A percentile compares a stretch with the other conserved stretches of the same genome.
Conservation (phyloP, 2,113 vertebrate genomes). For the Sturnira hondurensis region DNA sequence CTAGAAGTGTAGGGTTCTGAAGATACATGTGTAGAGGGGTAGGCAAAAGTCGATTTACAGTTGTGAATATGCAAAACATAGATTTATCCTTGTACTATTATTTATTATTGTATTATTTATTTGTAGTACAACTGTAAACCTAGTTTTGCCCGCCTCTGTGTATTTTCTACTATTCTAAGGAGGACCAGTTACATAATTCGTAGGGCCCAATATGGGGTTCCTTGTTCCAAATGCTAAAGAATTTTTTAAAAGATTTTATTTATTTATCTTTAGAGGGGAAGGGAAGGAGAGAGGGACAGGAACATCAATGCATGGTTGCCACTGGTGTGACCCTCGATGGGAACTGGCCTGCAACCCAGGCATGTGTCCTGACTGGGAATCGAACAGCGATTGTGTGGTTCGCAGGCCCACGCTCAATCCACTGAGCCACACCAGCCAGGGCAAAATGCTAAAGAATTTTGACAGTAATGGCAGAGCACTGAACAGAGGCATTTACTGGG, state of each 20-base stretch:
- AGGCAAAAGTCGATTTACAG: background rate
- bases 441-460: background rate
- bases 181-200: background rate
- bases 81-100: background rate
- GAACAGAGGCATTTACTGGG: background rate
- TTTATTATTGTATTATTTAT: background rate
- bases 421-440: no score
- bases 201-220: background rate
- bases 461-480: background rate
- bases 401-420: no score
- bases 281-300: no score
- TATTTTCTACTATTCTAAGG: background rate
- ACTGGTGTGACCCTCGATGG: no score
- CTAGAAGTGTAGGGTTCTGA: background rate
- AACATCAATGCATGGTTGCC: no score
- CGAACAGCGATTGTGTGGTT: no score
- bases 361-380: no score
- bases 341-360: no score
- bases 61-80: background rate
- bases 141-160: background rate
- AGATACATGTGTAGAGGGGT: background rate
- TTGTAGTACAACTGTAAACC: background rate
- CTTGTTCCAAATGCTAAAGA: background rate
- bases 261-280: no score
- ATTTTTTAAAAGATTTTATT: no score